Evolutionary conservation across 2,888 invertebrate species (phyloP), one percentile per base, ranked within the genome.

Genomic region (Troides aeacus): DNA sequence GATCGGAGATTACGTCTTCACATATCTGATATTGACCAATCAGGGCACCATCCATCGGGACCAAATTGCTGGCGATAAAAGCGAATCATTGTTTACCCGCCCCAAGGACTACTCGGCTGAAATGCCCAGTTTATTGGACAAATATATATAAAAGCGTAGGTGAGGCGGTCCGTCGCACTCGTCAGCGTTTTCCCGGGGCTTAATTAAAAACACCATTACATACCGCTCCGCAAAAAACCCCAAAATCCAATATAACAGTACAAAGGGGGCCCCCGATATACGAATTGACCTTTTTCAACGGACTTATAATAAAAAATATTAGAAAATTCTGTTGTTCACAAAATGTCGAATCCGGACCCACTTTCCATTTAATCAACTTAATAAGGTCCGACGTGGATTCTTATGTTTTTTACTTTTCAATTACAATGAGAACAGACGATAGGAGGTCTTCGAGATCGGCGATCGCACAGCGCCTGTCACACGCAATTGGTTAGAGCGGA

Each of bases 121-220:
- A 58, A 60, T 62, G 23, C 23, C 56, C 50, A 7, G 42, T 36
- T 23, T 58, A 57, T 67, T 56, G 10, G 62, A 21, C 15, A 23
- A 39, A 60, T 53, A 62, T 36, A n/a, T 53, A 57, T n/a, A 21
- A 18, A 50, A 66, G 46, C 63, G 57, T 30, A 57, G 42, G 59
- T 65, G 58, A 58, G 42, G 53, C 66, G 69, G 61, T 8, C 36
- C 50, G 50, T 65, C 23, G 10, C 36, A 21, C 50, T 63, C 59
- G 57, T 62, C 59, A 60, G 53, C 24, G 23, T 53, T 62, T 50
- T 21, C 24, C 50, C 58, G 66, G 59, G 30, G 18, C 63, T 64
- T 70, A 70, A 70, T 70, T 70, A 66, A 66, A 70, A 70, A 70
- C 66, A 56, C 70, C 63, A 63, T 70, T 69, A 69, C 62, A 62